Evolutionary conservation across 1,140 invertebrate species (phyloP), one percentile per base, ranked within the genome.

Genomic region (Stenopsyche tienmushanensis): DNA sequence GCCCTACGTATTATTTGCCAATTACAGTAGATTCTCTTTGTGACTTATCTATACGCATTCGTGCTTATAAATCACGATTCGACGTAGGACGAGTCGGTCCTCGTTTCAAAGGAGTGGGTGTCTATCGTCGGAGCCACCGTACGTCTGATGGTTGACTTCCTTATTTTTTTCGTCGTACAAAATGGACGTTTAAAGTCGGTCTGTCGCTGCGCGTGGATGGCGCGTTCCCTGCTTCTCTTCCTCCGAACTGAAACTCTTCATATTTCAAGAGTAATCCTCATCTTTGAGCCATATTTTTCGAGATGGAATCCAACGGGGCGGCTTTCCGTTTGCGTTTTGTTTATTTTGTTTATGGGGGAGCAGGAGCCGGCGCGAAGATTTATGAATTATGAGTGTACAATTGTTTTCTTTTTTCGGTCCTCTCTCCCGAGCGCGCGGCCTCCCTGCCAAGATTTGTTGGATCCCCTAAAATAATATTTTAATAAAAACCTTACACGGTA

Each of bases 1-100:
- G 75, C 76, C 78, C 74, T 79, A 74, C 76, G 78, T 80, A 80
- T 80, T 80, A 80, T 80, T 79, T 79, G 78, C 78, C 78, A 80
- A 80, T 80, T 80, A 80, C 78, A 78, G 77, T 78, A 77, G 77
- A 80, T 78, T 80, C 76, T 78, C 78, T 76, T 78, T 71, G n/a
- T n/a, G n/a, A n/a, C n/a, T n/a, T n/a, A n/a, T n/a, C n/a, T n/a
- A n/a, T n/a, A n/a, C n/a, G n/a, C n/a, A n/a, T n/a, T n/a, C n/a
- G n/a, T n/a, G n/a, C 47, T 13, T 50, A 24, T 50, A 50, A 50
- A 50, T 50, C 47, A 50, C 47, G 13, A 18, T 10, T n/a, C n/a
- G n/a, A n/a, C n/a, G n/a, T n/a, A n/a, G n/a, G n/a, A n/a, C n/a
- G n/a, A n/a, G n/a, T n/a, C n/a, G n/a, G n/a, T n/a, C n/a, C n/a